A percentile compares a stretch with the other conserved stretches of the same genome.
phyloP scores from a whole-genome alignment of 2,113 vertebrate genomes.

The Furnarius figulus region DNA sequence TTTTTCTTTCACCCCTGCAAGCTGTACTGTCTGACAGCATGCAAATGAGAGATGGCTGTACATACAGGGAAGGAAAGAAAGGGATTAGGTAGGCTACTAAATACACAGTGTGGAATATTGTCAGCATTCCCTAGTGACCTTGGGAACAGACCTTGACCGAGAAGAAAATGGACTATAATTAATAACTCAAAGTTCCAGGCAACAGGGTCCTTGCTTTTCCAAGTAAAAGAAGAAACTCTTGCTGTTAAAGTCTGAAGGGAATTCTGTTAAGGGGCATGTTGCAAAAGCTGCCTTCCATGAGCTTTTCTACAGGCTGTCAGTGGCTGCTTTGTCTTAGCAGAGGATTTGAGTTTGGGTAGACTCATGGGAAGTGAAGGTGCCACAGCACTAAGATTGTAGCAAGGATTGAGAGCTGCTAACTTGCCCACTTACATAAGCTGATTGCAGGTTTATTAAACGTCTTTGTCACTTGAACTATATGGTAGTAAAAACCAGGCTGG shows the following conservation, averaged over 20 bases:
- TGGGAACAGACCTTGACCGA: background rate
- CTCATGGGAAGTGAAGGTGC: background rate
- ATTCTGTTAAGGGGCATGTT: background rate
- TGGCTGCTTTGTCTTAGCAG: background rate
- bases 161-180: background rate
- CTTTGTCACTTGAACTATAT: background rate
- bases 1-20: constrained; percentile 24
- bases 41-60: background rate
- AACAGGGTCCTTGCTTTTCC: background rate
- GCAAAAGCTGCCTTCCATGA: background rate
- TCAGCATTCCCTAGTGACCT: background rate
- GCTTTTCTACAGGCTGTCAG: background rate
- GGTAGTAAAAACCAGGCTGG: background rate
- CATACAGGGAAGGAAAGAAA: background rate
- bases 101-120: background rate
- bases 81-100: background rate
- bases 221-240: background rate
- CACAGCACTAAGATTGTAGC: background rate
- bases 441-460: background rate
- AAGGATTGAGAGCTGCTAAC: background rate
- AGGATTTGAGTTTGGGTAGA: background rate
- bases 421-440: background rate
- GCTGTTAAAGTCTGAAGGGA: background rate
- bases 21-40: constrained; percentile 7
- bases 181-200: background rate